Evolutionary conservation across 1,140 invertebrate genomes (phyloP).

Genomic region (Meloidogyne chitwoodi): DNA sequence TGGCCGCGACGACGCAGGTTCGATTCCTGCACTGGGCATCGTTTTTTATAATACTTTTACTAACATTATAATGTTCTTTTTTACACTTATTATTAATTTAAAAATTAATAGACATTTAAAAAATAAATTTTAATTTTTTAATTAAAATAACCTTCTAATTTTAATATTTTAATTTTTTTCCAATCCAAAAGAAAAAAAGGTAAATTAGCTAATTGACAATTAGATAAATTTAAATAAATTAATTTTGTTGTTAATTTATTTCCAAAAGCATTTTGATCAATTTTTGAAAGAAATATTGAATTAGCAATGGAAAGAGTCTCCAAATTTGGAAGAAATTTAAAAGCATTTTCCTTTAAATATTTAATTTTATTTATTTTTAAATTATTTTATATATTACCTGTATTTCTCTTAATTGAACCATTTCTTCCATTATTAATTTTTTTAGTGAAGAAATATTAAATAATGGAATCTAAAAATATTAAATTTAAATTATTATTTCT

Average conservation of each 20-base stretch:
- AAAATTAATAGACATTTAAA: too few relatives aligned
- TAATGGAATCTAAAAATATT: not conserved
- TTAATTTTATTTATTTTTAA: not conserved
- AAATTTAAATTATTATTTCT: too few relatives aligned
- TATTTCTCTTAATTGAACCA: constrained; percentile 11
- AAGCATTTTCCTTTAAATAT: not conserved
- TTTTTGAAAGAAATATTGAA: constrained; percentile 6
- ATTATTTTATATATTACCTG: not conserved
- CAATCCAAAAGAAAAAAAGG: not conserved
- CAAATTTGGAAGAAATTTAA: constrained; percentile 7
- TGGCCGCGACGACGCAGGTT: too few relatives aligned
- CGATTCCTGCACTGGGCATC: too few relatives aligned
- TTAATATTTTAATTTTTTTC: not conserved
- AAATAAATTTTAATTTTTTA: too few relatives aligned
- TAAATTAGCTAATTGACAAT: constrained; percentile 1
- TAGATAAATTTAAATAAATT: constrained; percentile 4
- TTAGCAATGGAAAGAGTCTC: not conserved
- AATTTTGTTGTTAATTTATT: not conserved
- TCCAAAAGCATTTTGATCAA: constrained; percentile 1
- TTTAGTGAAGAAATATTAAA: not conserved
- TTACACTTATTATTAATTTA: too few relatives aligned
- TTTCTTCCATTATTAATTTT: not conserved
- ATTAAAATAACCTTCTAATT: not conserved
- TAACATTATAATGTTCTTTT: too few relatives aligned
- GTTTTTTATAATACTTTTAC: too few relatives aligned